phyloP scores from a whole-genome alignment of 2,888 invertebrate species.

The Drepanosiphum platanoidis region DNA sequence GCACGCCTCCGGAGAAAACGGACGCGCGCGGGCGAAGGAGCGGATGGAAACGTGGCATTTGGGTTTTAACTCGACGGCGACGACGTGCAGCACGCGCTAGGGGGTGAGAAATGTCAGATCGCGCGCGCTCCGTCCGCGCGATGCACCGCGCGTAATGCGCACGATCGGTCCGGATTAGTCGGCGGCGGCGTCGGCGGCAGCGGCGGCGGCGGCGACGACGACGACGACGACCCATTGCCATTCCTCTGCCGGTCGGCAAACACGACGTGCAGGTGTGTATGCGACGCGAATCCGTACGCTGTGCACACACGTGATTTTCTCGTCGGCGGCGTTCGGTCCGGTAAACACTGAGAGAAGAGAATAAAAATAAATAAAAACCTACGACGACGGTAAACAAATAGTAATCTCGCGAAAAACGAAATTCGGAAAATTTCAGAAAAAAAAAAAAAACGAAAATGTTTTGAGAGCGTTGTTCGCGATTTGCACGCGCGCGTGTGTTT shows the following conservation, averaged over 20 bases:
- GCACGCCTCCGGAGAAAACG: background rate
- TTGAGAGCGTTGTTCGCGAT: background rate
- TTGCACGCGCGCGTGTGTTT: background rate
- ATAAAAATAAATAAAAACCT: too few species aligned
- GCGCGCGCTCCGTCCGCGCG: slow-evolving; percentile 23
- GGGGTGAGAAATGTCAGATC: slow-evolving; percentile 40
- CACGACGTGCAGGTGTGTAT: slow-evolving; percentile 27
- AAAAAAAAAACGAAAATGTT: background rate
- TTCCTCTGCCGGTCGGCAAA: slow-evolving; percentile 8
- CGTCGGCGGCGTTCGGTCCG: background rate
- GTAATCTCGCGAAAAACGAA: too few species aligned
- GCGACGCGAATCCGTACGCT: background rate
- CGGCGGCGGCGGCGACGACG: background rate
- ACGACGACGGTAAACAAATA: too few species aligned
- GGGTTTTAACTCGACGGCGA: background rate
- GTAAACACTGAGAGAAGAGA: too few species aligned
- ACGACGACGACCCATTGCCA: slow-evolving; percentile 24
- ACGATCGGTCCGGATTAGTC: slow-evolving; percentile 42
- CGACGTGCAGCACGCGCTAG: background rate
- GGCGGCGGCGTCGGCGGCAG: background rate
- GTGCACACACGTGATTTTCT: background rate
- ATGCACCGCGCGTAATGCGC: slow-evolving; percentile 12
- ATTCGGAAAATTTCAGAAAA: too few species aligned
- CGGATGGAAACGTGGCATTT: slow-evolving; percentile 21
- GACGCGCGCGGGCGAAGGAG: background rate